Evolutionary conservation across 2,113 vertebrate species (phyloP).

Genomic region (Anolis sagrei): DNA sequence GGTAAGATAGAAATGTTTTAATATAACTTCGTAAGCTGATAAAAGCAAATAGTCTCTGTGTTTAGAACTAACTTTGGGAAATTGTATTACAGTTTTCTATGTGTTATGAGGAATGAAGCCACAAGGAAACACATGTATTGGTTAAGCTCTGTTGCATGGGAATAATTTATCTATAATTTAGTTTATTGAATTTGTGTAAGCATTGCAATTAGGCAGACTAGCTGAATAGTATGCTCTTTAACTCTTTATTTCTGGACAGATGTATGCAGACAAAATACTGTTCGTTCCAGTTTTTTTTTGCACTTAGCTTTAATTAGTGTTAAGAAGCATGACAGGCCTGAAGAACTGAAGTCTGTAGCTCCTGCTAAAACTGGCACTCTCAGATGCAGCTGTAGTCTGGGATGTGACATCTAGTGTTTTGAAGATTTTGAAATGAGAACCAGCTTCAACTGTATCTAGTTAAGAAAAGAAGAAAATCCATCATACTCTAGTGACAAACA

Average conservation of each 20-base stretch:
- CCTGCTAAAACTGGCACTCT: constrained; percentile 22
- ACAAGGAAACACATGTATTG: too few relatives aligned
- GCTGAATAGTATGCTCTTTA: constrained; percentile 16
- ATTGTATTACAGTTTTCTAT: too few relatives aligned
- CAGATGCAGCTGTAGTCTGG: constrained; percentile 50
- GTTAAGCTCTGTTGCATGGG: neutral
- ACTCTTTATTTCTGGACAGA: constrained; percentile 17
- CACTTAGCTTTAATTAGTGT: constrained; percentile 53
- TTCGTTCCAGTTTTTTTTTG: constrained; percentile 11
- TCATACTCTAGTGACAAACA: constrained; percentile 53
- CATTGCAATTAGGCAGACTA: constrained; percentile 23
- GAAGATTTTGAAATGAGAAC: constrained; percentile 57
- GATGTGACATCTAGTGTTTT: constrained; percentile 40
- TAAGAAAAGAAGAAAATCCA: constrained; percentile 47
- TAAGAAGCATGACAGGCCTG: constrained; percentile 33
- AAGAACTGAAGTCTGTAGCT: constrained; percentile 18
- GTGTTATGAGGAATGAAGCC: neutral
- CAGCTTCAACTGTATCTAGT: constrained; percentile 53
- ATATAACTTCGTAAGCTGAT: too few relatives aligned
- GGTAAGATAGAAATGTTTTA: too few relatives aligned
- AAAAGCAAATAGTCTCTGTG: too few relatives aligned
- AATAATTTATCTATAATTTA: neutral
- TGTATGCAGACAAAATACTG: constrained; percentile 12
- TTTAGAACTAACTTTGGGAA: too few relatives aligned
- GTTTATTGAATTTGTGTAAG: neutral